Evolutionary conservation across 2,113 vertebrate genomes (phyloP).

Genomic region (Oryctolagus cuniculus): mOryCun1.1 NC_091435.1:61787001-61787500

Average conservation of each 20-base stretch:
- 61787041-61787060: neutral
- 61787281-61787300: neutral
- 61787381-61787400: neutral
- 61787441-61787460: neutral
- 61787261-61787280: neutral
- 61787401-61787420: neutral
- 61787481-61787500: neutral
- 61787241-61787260: neutral
- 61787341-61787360: neutral
- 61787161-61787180: neutral
- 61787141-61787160: neutral
- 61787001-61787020: conserved; percentile 57
- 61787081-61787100: too few species aligned
- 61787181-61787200: neutral
- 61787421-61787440: neutral
- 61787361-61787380: neutral
- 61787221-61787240: neutral
- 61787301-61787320: neutral
- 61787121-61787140: neutral
- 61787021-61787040: neutral
- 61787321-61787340: neutral
- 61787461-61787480: neutral
- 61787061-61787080: neutral
- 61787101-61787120: neutral
- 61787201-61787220: neutral